Conservation (phyloP, 2,797 vertebrate genomes). For the Podarcis lilfordi region DNA sequence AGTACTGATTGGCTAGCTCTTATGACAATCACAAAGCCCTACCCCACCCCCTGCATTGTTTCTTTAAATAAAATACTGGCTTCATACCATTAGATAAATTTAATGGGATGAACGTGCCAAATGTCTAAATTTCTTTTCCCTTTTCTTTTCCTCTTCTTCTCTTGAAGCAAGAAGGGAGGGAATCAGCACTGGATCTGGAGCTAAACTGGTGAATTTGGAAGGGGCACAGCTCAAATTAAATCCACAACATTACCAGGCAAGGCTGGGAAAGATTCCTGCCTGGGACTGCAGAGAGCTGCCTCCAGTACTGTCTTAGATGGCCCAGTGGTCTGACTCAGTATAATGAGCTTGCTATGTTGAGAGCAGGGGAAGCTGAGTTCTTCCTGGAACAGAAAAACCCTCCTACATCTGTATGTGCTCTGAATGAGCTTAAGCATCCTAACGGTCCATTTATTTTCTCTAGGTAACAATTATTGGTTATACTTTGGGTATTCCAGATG, state of each 20-base stretch:
- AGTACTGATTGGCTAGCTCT: not conserved
- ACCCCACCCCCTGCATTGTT: not conserved
- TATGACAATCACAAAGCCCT: not conserved
- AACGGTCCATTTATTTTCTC: constrained; percentile 39
- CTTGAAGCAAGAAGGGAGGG: not conserved
- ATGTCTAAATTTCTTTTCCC: not conserved
- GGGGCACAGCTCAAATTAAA: no score
- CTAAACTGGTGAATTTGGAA: not conserved
- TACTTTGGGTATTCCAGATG: constrained; percentile 94
- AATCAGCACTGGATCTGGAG: not conserved
- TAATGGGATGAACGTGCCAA: not conserved
- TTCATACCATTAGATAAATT: no score
- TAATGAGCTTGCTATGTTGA: no score
- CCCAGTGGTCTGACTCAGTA: no score
- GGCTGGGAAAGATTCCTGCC: no score
- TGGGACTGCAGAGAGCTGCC: no score
- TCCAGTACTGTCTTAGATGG: no score
- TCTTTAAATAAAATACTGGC: not conserved
- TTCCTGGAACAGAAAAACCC: not conserved
- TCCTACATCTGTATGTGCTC: not conserved
- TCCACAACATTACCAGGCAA: no score
- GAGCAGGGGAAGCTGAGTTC: not conserved
- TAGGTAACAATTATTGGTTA: constrained; percentile 96
- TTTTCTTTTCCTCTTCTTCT: no score
- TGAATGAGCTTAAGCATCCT: constrained; percentile 19